Evolutionary conservation across 2,113 vertebrate species (phyloP).

Genomic region (Marmota monax): DNA sequence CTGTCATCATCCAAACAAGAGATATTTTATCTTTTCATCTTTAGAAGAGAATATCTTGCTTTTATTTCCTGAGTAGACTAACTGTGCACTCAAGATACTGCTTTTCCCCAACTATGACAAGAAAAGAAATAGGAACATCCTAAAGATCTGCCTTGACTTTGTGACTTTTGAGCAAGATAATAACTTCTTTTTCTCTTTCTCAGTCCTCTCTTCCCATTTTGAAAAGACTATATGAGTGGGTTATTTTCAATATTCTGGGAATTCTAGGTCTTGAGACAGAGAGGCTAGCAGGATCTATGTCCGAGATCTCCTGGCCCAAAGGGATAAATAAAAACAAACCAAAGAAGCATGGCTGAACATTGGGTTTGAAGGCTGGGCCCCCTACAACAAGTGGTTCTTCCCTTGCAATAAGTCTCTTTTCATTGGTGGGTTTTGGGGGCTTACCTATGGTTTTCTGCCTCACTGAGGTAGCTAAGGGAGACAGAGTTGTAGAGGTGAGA

Average conservation of each 20-base stretch:
- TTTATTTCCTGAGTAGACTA: slow-evolving; percentile 83
- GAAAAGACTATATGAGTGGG: fast-evolving
- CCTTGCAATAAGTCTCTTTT: neutral
- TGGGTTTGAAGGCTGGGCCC: slow-evolving; percentile 72
- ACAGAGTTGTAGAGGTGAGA: slow-evolving; percentile 95
- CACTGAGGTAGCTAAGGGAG: slow-evolving; percentile 95
- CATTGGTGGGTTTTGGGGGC: neutral
- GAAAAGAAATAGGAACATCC: slow-evolving; percentile 78
- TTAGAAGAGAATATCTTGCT: slow-evolving; percentile 71
- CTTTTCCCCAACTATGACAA: slow-evolving; percentile 72
- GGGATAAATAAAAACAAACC: slow-evolving; percentile 64
- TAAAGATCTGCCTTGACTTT: slow-evolving; percentile 76
- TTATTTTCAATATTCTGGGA: neutral
- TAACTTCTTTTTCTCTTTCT: neutral
- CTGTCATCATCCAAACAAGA: neutral
- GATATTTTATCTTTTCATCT: neutral
- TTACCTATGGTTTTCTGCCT: slow-evolving; percentile 95
- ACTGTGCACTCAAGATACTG: slow-evolving; percentile 80
- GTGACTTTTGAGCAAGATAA: slow-evolving; percentile 42
- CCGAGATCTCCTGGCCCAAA: slow-evolving; percentile 76
- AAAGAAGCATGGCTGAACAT: slow-evolving; percentile 77
- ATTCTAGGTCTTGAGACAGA: slow-evolving; percentile 12
- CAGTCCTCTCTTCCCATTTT: fast-evolving
- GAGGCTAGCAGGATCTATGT: neutral
- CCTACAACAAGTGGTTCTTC: slow-evolving; percentile 4